phyloP scores from a whole-genome alignment of 2,113 vertebrate species.

The Anarrhichthys ocellatus region DNA sequence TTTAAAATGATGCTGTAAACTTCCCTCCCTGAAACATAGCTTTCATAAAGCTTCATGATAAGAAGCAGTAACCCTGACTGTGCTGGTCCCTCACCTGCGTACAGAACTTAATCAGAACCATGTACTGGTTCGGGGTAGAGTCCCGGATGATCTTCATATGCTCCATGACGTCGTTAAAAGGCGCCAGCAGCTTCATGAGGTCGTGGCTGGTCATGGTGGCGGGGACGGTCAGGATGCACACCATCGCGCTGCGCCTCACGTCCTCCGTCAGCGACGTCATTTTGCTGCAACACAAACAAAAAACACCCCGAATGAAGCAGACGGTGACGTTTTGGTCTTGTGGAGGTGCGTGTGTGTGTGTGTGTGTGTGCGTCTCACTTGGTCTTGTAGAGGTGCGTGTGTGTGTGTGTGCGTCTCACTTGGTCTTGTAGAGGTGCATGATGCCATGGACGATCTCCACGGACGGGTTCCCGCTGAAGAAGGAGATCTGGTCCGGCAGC shows the following conservation, averaged over 20 bases:
- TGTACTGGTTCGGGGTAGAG: slow-evolving; percentile 98
- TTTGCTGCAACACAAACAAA: slow-evolving; percentile 83
- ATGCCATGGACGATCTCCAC: slow-evolving; percentile 99
- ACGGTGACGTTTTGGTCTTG: no score
- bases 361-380: no score
- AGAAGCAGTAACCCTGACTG: no score
- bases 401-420: slow-evolving; percentile 83
- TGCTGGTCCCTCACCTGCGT: slow-evolving; percentile 85
- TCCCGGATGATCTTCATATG: slow-evolving; percentile 99
- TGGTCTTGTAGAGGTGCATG: slow-evolving; percentile 99
- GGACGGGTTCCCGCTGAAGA: slow-evolving; percentile 97
- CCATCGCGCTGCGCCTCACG: slow-evolving; percentile 93
- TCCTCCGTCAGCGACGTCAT: slow-evolving; percentile 97
- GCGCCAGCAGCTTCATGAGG: slow-evolving; percentile 98
- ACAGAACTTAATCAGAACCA: slow-evolving; percentile 97
- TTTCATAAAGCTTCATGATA: no score
- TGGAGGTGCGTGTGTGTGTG: no score
- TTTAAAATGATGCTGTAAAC: no score
- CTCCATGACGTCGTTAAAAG: slow-evolving; percentile 96
- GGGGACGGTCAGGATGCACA: slow-evolving; percentile 95
- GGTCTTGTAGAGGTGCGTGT: background rate
- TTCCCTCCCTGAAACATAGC: no score
- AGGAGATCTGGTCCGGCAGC: slow-evolving; percentile 97
- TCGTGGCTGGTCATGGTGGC: slow-evolving; percentile 98
- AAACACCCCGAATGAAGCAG: no score